A percentile compares a stretch with the other conserved stretches of the same genome.
These are phyloP conservation scores for Callosobruchus maculatus DNA, from an alignment of 2,888 invertebrate genomes.

Conservation along the genomic window DNA sequence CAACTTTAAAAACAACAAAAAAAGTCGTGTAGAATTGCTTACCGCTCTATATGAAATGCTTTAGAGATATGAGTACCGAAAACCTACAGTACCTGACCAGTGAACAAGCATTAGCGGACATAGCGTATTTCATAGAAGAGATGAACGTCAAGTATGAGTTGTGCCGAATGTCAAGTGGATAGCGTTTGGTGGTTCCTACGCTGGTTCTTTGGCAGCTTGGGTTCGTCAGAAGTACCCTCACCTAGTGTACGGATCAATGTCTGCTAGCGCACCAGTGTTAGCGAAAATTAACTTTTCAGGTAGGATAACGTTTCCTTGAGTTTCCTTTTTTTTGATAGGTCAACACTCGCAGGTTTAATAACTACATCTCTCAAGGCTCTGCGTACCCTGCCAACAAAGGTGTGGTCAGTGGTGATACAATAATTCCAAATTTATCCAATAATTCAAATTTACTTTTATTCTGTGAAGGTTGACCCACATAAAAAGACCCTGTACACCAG, in stretches of 20 bases:
- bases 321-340: too few relatives aligned
- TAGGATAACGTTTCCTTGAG: slow-evolving; percentile 32
- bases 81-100: slow-evolving; percentile 75
- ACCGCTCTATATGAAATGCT: too few relatives aligned
- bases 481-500: too few relatives aligned
- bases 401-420: too few relatives aligned
- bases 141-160: slow-evolving; percentile 65
- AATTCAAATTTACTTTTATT: too few relatives aligned
- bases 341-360: too few relatives aligned
- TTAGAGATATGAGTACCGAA: slow-evolving; percentile 65
- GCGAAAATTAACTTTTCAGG: slow-evolving; percentile 79
- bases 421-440: too few relatives aligned
- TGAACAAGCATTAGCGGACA: slow-evolving; percentile 76
- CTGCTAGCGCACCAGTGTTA: slow-evolving; percentile 83
- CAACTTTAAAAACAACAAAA: too few relatives aligned
- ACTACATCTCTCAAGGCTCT: too few relatives aligned
- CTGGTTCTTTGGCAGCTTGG: slow-evolving; percentile 90
- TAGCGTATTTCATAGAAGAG: slow-evolving; percentile 71
- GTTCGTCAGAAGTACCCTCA: slow-evolving; percentile 79
- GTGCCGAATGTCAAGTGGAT: slow-evolving; percentile 68
- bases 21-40: too few relatives aligned
- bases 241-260: slow-evolving; percentile 77
- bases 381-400: too few relatives aligned
- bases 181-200: slow-evolving; percentile 89
- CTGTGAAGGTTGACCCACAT: too few relatives aligned